These are phyloP conservation scores for Drosophila ogumai DNA, from an alignment of 1,140 invertebrate species.

Conservation along the genomic window DNA sequence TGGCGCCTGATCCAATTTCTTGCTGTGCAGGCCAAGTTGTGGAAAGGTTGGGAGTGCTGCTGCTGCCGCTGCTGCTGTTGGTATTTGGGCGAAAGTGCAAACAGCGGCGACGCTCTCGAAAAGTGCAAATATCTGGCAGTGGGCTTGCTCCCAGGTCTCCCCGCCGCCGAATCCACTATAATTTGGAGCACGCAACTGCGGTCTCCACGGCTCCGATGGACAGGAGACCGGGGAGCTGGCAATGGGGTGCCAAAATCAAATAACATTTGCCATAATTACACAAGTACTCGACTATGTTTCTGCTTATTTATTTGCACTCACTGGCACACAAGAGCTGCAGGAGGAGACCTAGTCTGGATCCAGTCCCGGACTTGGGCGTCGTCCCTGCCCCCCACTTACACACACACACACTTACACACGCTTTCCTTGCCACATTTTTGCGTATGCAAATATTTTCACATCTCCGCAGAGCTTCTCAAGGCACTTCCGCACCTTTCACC, in stretches of 20 bases:
- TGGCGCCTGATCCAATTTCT: constrained; percentile 4
- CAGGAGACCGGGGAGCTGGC: background rate
- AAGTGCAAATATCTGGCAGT: constrained; percentile 52
- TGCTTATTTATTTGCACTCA: constrained; percentile 51
- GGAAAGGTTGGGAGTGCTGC: background rate
- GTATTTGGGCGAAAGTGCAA: constrained; percentile 60
- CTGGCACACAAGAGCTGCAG: constrained; percentile 18
- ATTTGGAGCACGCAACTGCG: constrained; percentile 49
- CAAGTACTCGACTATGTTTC: constrained; percentile 62
- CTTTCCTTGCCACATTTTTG: constrained; percentile 56
- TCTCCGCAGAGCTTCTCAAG: constrained; percentile 24
- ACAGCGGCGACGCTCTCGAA: constrained; percentile 49
- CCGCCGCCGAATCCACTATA: constrained; percentile 16
- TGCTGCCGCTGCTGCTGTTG: constrained; percentile 1
- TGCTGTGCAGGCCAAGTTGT: constrained; percentile 1
- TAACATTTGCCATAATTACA: constrained; percentile 65
- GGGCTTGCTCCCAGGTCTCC: constrained; percentile 14
- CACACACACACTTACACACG: background rate
- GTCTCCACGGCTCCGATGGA: constrained; percentile 3
- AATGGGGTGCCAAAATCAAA: constrained; percentile 52
- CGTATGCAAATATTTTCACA: constrained; percentile 60
- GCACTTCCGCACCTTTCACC: constrained; percentile 63
- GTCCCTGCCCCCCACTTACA: background rate
- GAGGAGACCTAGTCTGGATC: constrained; percentile 20
- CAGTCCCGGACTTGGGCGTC: background rate